These are phyloP conservation scores for Ceratitis capitata DNA, from an alignment of 1,140 invertebrate species.

Conservation along the genomic window DNA sequence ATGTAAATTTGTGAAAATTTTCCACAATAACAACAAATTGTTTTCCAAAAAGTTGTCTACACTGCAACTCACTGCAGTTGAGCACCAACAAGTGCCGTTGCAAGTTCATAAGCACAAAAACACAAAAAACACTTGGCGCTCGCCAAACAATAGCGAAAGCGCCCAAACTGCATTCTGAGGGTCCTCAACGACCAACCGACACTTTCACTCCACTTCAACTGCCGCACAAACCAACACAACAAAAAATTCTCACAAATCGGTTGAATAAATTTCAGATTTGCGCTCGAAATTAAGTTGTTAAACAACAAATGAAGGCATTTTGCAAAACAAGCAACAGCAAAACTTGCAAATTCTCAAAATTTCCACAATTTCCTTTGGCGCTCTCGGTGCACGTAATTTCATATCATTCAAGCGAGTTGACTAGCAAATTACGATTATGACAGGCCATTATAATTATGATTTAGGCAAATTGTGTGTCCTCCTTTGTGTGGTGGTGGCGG, in stretches of 20 bases:
- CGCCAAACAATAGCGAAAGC: not conserved
- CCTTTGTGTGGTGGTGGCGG: not conserved
- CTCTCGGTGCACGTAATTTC: not conserved
- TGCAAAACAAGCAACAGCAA: not conserved
- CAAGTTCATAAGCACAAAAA: slow-evolving; percentile 18
- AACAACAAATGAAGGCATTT: too few relatives aligned
- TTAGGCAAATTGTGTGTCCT: slow-evolving; percentile 14
- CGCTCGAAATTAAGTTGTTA: not conserved
- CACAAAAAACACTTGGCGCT: not conserved
- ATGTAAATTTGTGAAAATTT: not conserved
- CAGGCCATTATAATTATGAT: slow-evolving; percentile 27
- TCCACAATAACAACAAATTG: not conserved
- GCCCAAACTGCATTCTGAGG: not conserved
- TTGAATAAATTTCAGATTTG: not conserved
- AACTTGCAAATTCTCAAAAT: not conserved
- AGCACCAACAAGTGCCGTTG: not conserved
- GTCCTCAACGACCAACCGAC: not conserved
- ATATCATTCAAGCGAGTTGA: not conserved
- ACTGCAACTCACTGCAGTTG: not conserved
- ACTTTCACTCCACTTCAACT: too few relatives aligned
- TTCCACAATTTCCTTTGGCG: too few relatives aligned
- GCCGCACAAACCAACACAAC: not conserved
- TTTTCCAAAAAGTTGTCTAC: not conserved
- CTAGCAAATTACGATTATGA: not conserved
- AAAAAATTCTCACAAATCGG: not conserved